Conservation (phyloP, 2,113 vertebrate species). For the Coptodon bakossiorum region DNA sequence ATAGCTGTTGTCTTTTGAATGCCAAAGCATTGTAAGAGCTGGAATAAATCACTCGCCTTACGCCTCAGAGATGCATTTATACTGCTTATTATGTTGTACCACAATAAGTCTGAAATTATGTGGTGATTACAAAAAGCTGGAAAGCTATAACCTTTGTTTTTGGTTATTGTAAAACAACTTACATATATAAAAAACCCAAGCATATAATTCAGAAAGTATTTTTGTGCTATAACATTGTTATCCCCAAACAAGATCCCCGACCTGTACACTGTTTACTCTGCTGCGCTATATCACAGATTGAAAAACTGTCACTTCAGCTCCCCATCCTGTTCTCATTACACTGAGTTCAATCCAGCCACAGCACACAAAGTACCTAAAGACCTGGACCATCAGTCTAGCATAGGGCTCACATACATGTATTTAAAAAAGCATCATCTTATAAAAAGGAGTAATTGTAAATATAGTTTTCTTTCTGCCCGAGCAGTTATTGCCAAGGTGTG, state of each 20-base stretch:
- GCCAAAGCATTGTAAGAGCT: not conserved
- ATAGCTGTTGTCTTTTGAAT: not conserved
- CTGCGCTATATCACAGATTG: not conserved
- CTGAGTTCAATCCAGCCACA: not conserved
- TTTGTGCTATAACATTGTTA: not conserved
- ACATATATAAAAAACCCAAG: not conserved
- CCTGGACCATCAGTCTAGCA: not conserved
- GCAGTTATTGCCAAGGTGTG: not conserved
- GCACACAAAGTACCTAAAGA: not conserved
- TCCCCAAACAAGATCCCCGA: not conserved
- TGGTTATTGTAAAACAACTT: not conserved
- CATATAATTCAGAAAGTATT: not conserved
- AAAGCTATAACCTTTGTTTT: not conserved
- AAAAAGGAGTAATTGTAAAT: not conserved
- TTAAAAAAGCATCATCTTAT: not conserved
- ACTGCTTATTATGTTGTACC: not conserved
- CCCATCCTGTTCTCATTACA: not conserved
- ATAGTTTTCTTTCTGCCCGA: not conserved
- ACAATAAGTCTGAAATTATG: not conserved
- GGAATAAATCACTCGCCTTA: not conserved
- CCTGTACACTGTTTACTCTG: not conserved
- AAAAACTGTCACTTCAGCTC: not conserved
- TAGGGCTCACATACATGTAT: not conserved
- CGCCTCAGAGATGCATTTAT: not conserved
- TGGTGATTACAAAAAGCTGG: not conserved